Evolutionary conservation across 1,140 invertebrate species (phyloP).

Genomic region (Drosophila funebris): DNA sequence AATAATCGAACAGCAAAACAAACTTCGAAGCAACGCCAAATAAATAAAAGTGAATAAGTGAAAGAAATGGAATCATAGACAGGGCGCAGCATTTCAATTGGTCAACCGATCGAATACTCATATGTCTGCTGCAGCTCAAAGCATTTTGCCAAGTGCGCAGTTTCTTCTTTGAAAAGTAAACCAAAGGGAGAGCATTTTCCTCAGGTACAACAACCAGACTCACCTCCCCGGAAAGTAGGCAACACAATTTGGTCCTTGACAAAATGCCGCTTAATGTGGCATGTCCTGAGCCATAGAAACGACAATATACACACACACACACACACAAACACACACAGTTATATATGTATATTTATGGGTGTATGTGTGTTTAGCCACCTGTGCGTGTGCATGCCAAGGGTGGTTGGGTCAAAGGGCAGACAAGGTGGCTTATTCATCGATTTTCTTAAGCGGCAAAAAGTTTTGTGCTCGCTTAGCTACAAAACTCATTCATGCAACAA

Average conservation of each 20-base stretch:
- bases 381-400: slow-evolving; percentile 14
- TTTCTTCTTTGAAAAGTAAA: slow-evolving; percentile 16
- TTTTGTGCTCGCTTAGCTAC: slow-evolving; percentile 48
- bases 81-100: background rate
- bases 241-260: slow-evolving; percentile 68
- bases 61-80: slow-evolving; percentile 13
- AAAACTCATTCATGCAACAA: slow-evolving; percentile 67
- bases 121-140: slow-evolving; percentile 31
- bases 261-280: slow-evolving; percentile 78
- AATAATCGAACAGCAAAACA: slow-evolving; percentile 23
- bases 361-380: slow-evolving; percentile 13
- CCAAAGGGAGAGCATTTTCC: slow-evolving; percentile 28
- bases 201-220: slow-evolving; percentile 3
- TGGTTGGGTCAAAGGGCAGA: background rate
- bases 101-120: slow-evolving; percentile 28
- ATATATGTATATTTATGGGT: background rate
- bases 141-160: slow-evolving; percentile 52
- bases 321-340: background rate
- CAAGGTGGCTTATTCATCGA: slow-evolving; percentile 51
- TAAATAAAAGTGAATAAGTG: slow-evolving; percentile 4
- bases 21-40: slow-evolving; percentile 21
- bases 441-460: slow-evolving; percentile 70
- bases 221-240: slow-evolving; percentile 46
- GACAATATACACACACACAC: no score
- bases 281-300: slow-evolving; percentile 49